A percentile compares a stretch with the other conserved stretches of the same genome.
Conservation (phyloP, 2,797 vertebrate genomes). For the Chanos chanos region DNA sequence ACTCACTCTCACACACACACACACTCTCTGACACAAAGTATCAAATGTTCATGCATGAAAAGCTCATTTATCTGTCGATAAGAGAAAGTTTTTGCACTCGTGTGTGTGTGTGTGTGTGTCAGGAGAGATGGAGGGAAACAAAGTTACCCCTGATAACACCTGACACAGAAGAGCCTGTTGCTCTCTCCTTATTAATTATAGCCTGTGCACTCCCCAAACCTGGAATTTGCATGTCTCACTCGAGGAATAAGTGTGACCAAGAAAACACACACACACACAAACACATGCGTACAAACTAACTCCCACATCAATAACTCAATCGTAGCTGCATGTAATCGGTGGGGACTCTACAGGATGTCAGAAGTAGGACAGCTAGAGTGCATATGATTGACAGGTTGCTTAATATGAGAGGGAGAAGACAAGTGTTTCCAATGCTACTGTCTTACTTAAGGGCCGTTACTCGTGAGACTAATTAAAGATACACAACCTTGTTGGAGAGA, state of each 20-base stretch:
- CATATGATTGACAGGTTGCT: constrained; percentile 7
- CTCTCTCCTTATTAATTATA: background rate
- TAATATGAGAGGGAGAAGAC: constrained; percentile 17
- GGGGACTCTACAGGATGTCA: too few species aligned
- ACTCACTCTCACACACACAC: background rate
- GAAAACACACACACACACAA: constrained; percentile 1
- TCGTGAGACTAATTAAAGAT: constrained; percentile 14
- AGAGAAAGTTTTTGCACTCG: too few species aligned
- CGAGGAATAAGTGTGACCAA: too few species aligned
- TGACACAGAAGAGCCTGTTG: background rate
- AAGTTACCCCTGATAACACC: too few species aligned
- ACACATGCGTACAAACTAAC: background rate
- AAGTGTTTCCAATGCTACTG: constrained; percentile 21
- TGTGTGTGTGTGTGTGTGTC: too few species aligned
- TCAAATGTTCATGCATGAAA: too few species aligned
- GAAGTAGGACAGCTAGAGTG: constrained; percentile 3
- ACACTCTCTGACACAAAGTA: too few species aligned
- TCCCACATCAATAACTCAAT: too few species aligned
- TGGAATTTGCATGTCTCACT: background rate
- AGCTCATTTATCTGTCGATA: too few species aligned
- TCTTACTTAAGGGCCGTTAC: constrained; percentile 15
- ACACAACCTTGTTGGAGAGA: background rate
- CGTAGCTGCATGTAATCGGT: too few species aligned
- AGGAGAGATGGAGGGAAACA: too few species aligned
- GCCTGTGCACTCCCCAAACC: background rate